A percentile compares a stretch with the other conserved stretches of the same genome.
phyloP scores from a whole-genome alignment of 2,888 invertebrate genomes.

The Toxonevra muliebris region DNA sequence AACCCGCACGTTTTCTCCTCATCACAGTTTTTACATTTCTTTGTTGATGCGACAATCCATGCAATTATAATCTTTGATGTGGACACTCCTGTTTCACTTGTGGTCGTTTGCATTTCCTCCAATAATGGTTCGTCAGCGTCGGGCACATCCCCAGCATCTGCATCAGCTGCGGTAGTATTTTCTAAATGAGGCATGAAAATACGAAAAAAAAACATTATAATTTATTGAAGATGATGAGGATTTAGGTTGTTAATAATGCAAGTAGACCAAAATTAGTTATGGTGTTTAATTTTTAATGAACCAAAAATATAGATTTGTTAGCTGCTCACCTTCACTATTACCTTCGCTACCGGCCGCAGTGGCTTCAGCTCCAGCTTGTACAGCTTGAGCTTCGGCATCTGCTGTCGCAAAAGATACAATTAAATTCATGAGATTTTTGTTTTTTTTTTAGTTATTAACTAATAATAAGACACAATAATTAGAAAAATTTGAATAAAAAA shows the following conservation, averaged over 20 bases:
- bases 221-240: background rate
- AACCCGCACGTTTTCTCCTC: constrained; percentile 56
- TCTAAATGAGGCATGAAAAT: background rate
- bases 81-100: constrained; percentile 55
- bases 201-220: background rate
- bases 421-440: constrained; percentile 28
- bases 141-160: constrained; percentile 25
- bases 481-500: background rate
- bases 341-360: constrained; percentile 36
- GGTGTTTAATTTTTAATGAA: background rate
- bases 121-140: constrained; percentile 55
- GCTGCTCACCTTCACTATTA: constrained; percentile 51
- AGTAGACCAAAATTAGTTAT: background rate
- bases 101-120: constrained; percentile 64
- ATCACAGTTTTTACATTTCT: constrained; percentile 56
- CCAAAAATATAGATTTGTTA: background rate
- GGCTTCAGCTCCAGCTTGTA: constrained; percentile 51
- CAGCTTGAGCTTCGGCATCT: constrained; percentile 51
- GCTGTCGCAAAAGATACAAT: constrained; percentile 43
- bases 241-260: too few species aligned
- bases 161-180: constrained; percentile 6
- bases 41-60: constrained; percentile 54
- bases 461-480: background rate
- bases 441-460: constrained; percentile 2
- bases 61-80: constrained; percentile 59